Conservation (phyloP, 2,888 invertebrate genomes). For the Andrena hattorfiana region DNA sequence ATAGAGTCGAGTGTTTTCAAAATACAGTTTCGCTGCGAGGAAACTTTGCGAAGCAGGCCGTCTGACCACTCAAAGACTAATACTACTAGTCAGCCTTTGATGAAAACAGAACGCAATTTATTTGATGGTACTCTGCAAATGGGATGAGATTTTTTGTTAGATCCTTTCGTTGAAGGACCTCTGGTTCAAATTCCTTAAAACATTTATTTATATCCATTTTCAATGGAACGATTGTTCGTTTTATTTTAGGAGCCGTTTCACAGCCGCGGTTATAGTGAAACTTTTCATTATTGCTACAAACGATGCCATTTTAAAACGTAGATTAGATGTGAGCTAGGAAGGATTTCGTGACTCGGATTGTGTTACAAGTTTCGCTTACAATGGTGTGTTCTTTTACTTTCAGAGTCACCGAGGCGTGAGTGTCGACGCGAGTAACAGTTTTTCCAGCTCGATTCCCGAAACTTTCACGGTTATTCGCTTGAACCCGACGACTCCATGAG, state of each 20-base stretch:
- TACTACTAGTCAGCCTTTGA: constrained; percentile 23
- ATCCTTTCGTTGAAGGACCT: too few relatives aligned
- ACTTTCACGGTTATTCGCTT: constrained; percentile 67
- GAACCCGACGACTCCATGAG: constrained; percentile 49
- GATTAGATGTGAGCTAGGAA: background rate
- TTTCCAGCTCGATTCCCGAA: constrained; percentile 60
- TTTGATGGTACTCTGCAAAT: background rate
- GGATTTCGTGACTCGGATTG: background rate
- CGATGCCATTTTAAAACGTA: background rate
- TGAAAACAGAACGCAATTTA: constrained; percentile 8
- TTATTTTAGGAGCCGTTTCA: too few relatives aligned
- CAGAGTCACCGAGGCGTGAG: constrained; percentile 50
- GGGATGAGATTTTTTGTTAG: background rate
- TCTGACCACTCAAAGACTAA: constrained; percentile 18
- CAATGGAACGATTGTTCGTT: too few relatives aligned
- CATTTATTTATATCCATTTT: too few relatives aligned
- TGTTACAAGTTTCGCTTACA: constrained; percentile 1
- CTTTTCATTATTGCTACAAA: too few relatives aligned
- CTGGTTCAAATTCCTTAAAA: background rate
- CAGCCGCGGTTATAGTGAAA: too few relatives aligned
- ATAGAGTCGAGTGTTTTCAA: background rate
- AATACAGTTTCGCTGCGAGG: background rate
- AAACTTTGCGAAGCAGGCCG: background rate
- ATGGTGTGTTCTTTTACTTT: constrained; percentile 40
- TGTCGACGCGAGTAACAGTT: constrained; percentile 48